A percentile compares a stretch with the other conserved stretches of the same genome.
Evolutionary conservation across 2,113 vertebrate genomes (phyloP).

Genomic region (Narcine bancroftii): DNA sequence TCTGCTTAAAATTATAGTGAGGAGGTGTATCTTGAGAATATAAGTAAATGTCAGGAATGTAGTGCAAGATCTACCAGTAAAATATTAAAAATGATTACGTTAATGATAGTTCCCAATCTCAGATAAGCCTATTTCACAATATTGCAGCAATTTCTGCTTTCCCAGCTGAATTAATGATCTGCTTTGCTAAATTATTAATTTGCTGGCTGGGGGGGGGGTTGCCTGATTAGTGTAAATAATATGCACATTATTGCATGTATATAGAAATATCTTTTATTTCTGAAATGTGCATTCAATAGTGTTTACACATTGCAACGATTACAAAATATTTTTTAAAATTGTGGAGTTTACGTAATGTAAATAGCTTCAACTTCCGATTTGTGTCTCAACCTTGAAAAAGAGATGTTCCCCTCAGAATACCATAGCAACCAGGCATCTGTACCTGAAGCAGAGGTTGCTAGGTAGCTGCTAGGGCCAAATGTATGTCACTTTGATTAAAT

Average conservation of each 20-base stretch:
- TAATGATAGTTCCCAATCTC: background rate
- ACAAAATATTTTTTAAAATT: slow-evolving; percentile 14
- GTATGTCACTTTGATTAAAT: background rate
- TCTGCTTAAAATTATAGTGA: background rate
- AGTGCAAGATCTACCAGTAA: background rate
- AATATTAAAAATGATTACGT: background rate
- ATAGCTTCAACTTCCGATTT: slow-evolving; percentile 14
- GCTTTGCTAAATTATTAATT: background rate
- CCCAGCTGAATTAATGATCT: background rate
- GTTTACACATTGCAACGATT: background rate
- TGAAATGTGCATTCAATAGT: background rate
- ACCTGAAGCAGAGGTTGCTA: background rate
- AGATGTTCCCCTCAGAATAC: background rate
- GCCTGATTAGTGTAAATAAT: background rate
- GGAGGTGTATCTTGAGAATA: background rate
- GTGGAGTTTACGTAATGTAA: background rate
- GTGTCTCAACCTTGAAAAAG: background rate
- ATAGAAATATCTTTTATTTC: background rate
- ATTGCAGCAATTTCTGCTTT: background rate
- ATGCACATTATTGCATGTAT: background rate
- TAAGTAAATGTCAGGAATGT: background rate
- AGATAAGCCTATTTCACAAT: slow-evolving; percentile 6
- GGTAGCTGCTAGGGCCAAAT: background rate
- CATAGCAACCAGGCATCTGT: background rate
- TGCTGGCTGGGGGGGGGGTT: background rate